Conservation (phyloP, 2,888 invertebrate genomes). For the Mayetiola destructor region DNA sequence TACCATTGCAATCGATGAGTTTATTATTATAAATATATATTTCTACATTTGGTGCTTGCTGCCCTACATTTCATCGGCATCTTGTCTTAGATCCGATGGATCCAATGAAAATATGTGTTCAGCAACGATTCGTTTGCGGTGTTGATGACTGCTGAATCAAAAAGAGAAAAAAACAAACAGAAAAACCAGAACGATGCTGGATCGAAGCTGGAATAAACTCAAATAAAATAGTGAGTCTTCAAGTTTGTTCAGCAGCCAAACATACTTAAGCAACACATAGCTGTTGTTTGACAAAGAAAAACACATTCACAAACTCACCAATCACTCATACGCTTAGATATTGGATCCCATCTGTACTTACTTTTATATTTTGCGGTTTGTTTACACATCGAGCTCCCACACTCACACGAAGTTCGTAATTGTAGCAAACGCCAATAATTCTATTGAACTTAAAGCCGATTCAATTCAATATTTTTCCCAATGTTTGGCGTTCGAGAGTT, state of each 20-base stretch:
- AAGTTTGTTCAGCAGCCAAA: constrained; percentile 4
- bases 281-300: constrained; percentile 6
- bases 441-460: neutral
- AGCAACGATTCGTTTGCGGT: too few species aligned
- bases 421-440: neutral
- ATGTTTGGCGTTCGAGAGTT: constrained; percentile 1
- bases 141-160: too few species aligned
- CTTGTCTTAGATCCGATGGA: neutral
- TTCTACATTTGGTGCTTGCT: neutral
- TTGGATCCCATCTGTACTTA: too few species aligned
- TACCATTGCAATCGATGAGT: neutral
- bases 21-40: constrained; percentile 4
- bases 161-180: too few species aligned
- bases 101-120: neutral
- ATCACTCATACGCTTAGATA: too few species aligned
- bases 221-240: constrained; percentile 7
- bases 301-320: neutral
- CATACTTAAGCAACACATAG: too few species aligned
- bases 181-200: neutral
- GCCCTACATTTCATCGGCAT: neutral
- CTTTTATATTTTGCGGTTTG: too few species aligned
- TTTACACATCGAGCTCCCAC: too few species aligned
- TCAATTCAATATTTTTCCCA: neutral
- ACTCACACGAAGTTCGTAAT: neutral
- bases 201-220: neutral